Evolutionary conservation across 2,797 vertebrate species (phyloP).

Genomic region (Gymnopithys bicolor): DNA sequence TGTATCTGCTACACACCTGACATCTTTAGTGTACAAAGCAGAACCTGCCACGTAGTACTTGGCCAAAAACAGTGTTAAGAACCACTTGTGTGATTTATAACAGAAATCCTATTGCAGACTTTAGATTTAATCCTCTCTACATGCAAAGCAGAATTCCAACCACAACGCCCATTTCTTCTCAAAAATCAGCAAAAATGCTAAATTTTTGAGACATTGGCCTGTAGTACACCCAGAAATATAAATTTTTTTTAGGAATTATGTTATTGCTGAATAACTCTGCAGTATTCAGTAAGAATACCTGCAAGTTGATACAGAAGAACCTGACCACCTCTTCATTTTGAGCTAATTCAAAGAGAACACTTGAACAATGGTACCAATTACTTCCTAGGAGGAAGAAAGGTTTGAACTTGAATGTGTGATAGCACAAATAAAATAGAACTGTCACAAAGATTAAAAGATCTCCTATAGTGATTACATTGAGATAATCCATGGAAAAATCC

Average conservation of each 20-base stretch:
- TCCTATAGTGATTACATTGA: neutral
- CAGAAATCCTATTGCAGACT: neutral
- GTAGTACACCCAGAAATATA: neutral
- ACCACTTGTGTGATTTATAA: rapidly evolving
- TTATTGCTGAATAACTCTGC: neutral
- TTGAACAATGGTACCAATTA: neutral
- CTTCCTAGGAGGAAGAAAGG: neutral
- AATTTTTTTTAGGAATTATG: neutral
- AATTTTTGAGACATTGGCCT: neutral
- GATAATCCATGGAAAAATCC: neutral
- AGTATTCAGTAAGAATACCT: neutral
- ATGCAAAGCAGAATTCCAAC: neutral
- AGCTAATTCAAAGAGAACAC: neutral
- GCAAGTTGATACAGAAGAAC: neutral
- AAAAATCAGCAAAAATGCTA: neutral
- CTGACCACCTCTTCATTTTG: neutral
- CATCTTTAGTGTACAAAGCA: neutral
- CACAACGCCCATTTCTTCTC: neutral
- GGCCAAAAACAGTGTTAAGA: neutral
- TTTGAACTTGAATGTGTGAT: neutral
- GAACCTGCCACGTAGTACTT: neutral
- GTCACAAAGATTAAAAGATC: neutral
- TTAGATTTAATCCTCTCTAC: neutral
- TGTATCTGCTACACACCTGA: neutral
- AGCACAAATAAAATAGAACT: neutral